Evolutionary conservation across 2,888 invertebrate genomes (phyloP), one percentile per base, ranked within the genome.

Genomic region (Spicauda simplicius): DNA sequence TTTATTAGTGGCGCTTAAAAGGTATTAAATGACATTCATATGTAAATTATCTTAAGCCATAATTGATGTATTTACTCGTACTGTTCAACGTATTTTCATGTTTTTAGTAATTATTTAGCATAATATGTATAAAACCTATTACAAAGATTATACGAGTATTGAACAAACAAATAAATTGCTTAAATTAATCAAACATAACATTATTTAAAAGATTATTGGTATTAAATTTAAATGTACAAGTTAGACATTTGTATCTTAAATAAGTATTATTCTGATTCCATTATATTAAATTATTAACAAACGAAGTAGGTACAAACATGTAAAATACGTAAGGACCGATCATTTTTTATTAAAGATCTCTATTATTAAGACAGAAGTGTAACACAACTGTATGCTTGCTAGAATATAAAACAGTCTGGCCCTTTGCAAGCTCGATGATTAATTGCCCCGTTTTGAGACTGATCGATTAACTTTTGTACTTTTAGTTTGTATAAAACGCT

Each of bases 391-490:
- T 48, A 45, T 48, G 20, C 5, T 7, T 18, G n/a, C 59, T 30
- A 16, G 7, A 25, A 25, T 25, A 25, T 25, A 18, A 18, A 30
- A 16, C 16, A 60, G n/a, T n/a, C 19, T 10, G 41, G 41, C 41
- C 41, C 30, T 19, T 52, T 57, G 75, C 84, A 82, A 82, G 76
- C 77, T 73, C 74, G 84, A 82, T 91, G 93, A 93, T 93, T 90
- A 91, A 93, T 93, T 88, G 82, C 84, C 74, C 71, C 81, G 72
- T 76, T 72, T 73, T 74, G 77, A 88, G 88, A 92, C 90, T 87
- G 90, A 93, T 91, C 83, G 84, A 83, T 77, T 77, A 83, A 79
- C 64, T 70, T 68, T 61, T 68, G 63, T 56, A 41, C 57, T 69
- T 64, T 71, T 62, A 52, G 54, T 75, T 76, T 80, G 74, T 70